These are phyloP conservation scores for Glaucomys volans DNA, from an alignment of 2,113 vertebrate genomes.

Conservation along the genomic window DNA sequence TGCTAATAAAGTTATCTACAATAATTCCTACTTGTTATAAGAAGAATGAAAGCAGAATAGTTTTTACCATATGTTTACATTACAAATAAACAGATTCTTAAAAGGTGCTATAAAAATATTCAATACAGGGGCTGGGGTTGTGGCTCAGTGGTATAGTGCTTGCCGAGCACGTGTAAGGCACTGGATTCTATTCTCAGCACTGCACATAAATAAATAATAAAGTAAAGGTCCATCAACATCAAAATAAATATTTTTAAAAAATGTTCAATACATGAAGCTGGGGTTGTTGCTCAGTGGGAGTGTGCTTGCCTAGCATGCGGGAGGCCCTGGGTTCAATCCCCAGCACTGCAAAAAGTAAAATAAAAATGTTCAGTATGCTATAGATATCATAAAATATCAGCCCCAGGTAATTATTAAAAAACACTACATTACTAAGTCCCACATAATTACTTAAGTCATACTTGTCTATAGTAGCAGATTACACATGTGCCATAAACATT, in stretches of 20 bases:
- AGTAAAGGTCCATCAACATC: too few species aligned
- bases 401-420: not conserved
- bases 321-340: too few species aligned
- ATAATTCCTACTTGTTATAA: not conserved
- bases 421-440: not conserved
- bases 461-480: conserved; percentile 6
- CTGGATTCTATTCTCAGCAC: too few species aligned
- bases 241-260: too few species aligned
- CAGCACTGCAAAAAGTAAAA: too few species aligned
- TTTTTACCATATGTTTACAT: not conserved
- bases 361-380: not conserved
- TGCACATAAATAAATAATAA: too few species aligned
- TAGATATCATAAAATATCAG: not conserved
- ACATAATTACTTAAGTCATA: conserved; percentile 1
- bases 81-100: not conserved
- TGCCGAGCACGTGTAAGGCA: too few species aligned
- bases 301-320: too few species aligned
- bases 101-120: conserved; percentile 30
- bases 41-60: not conserved
- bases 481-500: not conserved
- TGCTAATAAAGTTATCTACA: not conserved
- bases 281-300: too few species aligned
- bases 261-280: too few species aligned
- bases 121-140: not conserved
- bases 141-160: too few species aligned